phyloP scores from a whole-genome alignment of 2,113 vertebrate species.

The Glareola pratincola region DNA sequence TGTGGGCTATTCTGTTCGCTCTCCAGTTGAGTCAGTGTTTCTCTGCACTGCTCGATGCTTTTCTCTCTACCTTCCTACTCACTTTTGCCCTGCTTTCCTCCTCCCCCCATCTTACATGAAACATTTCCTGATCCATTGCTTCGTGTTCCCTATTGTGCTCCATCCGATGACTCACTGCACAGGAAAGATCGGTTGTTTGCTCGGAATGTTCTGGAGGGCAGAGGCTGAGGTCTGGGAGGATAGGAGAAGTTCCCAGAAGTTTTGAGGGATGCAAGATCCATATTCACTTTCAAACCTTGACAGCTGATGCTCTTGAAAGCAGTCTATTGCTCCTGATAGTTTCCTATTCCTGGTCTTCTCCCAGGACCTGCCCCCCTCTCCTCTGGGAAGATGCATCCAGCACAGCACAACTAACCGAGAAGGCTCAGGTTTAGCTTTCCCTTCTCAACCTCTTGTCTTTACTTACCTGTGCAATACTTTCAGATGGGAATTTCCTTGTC shows the following conservation, averaged over 20 bases:
- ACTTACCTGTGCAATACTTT: neutral
- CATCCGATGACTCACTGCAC: conserved; percentile 21
- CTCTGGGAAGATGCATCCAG: neutral
- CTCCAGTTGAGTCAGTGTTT: neutral
- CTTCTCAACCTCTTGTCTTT: neutral
- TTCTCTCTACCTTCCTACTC: neutral
- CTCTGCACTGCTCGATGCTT: neutral
- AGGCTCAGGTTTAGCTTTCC: neutral
- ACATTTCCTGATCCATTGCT: conserved; percentile 27
- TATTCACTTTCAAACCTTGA: neutral
- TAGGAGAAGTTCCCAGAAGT: neutral
- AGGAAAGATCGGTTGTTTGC: conserved; percentile 26
- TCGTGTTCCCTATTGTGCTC: neutral
- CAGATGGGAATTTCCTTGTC: neutral
- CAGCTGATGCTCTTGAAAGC: neutral
- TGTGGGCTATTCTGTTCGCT: neutral
- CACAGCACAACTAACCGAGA: neutral
- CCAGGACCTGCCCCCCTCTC: neutral
- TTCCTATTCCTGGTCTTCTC: neutral
- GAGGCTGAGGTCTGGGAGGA: neutral
- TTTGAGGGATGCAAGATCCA: neutral
- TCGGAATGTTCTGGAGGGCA: neutral
- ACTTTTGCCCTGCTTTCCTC: conserved; percentile 21
- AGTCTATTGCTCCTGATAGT: neutral
- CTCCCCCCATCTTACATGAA: neutral